Evolutionary conservation across 1,140 invertebrate genomes (phyloP).

Genomic region (Brevipalpus yothersi): DNA sequence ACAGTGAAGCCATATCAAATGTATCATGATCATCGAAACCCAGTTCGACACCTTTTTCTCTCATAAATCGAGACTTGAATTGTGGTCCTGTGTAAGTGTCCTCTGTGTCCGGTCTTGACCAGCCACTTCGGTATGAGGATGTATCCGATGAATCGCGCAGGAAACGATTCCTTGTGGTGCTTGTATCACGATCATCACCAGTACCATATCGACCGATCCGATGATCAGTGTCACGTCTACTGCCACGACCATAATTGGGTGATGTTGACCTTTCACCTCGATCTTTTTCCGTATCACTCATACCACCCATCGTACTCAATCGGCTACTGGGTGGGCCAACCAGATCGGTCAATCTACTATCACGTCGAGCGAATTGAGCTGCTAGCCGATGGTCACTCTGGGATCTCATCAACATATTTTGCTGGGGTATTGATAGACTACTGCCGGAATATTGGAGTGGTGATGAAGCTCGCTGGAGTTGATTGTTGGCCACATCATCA

Average conservation of each 20-base stretch:
- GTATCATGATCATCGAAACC: constrained; percentile 16
- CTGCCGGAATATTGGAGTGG: neutral
- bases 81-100: constrained; percentile 22
- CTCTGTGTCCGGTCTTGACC: constrained; percentile 16
- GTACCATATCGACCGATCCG: neutral
- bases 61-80: constrained; percentile 42
- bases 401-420: constrained; percentile 44
- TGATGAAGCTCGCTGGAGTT: neutral
- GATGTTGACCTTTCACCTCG: neutral
- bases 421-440: constrained; percentile 7
- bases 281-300: constrained; percentile 5
- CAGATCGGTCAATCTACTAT: neutral
- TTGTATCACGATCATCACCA: neutral
- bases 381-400: constrained; percentile 79
- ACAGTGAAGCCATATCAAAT: constrained; percentile 8
- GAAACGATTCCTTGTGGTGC: neutral
- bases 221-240: neutral
- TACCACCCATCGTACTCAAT: neutral
- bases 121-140: constrained; percentile 5
- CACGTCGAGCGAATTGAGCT: constrained; percentile 35
- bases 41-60: constrained; percentile 27
- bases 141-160: constrained; percentile 4
- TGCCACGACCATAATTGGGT: neutral
- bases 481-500: neutral
- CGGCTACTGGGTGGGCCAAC: neutral